Evolutionary conservation across 2,797 vertebrate species (phyloP), one percentile per base, ranked within the genome.

Genomic region (Anguilla marmorata): DNA sequence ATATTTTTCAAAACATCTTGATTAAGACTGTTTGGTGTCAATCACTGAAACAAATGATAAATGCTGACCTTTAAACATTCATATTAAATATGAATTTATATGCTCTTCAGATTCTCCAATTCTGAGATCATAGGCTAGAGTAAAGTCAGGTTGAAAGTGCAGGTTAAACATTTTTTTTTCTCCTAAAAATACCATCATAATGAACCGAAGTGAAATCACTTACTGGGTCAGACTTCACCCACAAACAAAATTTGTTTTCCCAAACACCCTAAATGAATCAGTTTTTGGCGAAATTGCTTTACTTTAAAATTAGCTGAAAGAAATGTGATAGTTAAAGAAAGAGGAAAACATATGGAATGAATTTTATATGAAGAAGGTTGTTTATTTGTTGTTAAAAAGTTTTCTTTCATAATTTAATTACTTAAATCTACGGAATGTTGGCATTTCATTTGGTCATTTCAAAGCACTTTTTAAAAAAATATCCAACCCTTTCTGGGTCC

Each of bases 381-480:
- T 93, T 93, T 93, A 93, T 92, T 93, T 89, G 91, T 85, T 92
- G 16, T 89, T 88, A 89, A 91, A 88, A 88, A 91, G 87, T 88
- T 88, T 89, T 88, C 88, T 84, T 89, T 89, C 89, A 88, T 88
- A 83, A 88, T 86, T 91, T 86, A 89, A 89, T 91, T 91, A 86
- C 86, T 87, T 89, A 90, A 91, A 91, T 90, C 90, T 92, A 92
- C 87, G 91, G 87, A 91, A 93, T 87, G 86, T 88, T 90, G 60
- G 86, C 86, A 85, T 90, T 85, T 89, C 89, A 86, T 90, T 89
- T 87, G 91, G 91, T 89, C 90, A 90, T 89, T 88, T 92, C 89
- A 92, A 92, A 91, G 91, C 91, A 92, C 90, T 91, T 93, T 90
- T 91, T 85, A 92, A 90, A 92, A 90, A 91, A 88, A 90, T 89